Conservation (phyloP, 2,888 invertebrate genomes). For the Theretra japonica region DNA sequence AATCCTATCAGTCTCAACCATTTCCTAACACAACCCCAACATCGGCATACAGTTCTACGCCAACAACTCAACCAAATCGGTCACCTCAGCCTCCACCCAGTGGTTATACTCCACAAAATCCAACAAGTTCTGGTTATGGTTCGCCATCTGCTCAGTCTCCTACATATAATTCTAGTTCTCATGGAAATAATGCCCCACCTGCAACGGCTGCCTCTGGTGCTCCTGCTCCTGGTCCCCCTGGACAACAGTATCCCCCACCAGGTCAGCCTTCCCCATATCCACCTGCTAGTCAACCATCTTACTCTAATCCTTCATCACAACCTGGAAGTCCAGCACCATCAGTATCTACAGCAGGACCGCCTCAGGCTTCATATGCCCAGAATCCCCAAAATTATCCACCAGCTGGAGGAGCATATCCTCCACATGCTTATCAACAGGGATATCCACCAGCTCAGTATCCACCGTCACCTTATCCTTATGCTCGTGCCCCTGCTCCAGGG, state of each 20-base stretch:
- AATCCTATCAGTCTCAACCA: slow-evolving; percentile 80
- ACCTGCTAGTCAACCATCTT: slow-evolving; percentile 84
- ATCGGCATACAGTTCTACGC: slow-evolving; percentile 82
- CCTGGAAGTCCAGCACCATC: slow-evolving; percentile 82
- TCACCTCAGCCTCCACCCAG: slow-evolving; percentile 85
- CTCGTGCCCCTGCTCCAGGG: slow-evolving; percentile 86
- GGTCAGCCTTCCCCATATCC: slow-evolving; percentile 87
- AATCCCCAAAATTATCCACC: slow-evolving; percentile 80
- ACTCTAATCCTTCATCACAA: slow-evolving; percentile 83
- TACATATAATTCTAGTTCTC: slow-evolving; percentile 86
- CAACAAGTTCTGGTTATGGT: slow-evolving; percentile 84
- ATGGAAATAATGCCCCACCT: slow-evolving; percentile 78
- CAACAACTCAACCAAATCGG: slow-evolving; percentile 79
- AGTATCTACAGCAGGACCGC: slow-evolving; percentile 83
- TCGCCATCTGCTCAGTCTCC: slow-evolving; percentile 87
- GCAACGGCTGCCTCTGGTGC: slow-evolving; percentile 80
- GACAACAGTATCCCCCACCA: slow-evolving; percentile 86
- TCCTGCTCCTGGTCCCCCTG: slow-evolving; percentile 83
- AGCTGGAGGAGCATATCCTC: slow-evolving; percentile 76
- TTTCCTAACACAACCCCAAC: slow-evolving; percentile 81
- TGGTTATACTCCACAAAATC: slow-evolving; percentile 85
- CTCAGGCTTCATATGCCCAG: slow-evolving; percentile 84
- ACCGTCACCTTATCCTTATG: slow-evolving; percentile 84
- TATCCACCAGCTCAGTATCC: slow-evolving; percentile 84
- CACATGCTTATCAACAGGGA: slow-evolving; percentile 82